Evolutionary conservation across 2,113 vertebrate genomes (phyloP).

Genomic region (Takifugu bimaculatus): DNA sequence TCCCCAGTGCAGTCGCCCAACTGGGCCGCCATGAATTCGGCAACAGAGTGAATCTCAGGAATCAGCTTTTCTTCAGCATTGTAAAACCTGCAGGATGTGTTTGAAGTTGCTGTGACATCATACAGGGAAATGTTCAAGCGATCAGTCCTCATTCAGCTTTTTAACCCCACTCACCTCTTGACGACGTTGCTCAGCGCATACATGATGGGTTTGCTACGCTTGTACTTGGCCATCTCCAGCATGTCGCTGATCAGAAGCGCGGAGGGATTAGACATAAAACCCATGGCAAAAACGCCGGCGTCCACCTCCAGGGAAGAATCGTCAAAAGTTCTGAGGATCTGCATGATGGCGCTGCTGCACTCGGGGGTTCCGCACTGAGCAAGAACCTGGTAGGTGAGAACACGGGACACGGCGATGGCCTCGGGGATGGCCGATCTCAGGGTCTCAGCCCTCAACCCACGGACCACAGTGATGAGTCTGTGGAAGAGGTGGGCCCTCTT

Average conservation of each 20-base stretch:
- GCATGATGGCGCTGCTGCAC: slow-evolving; percentile 83
- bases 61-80: slow-evolving; percentile 61
- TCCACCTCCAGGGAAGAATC: slow-evolving; percentile 75
- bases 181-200: slow-evolving; percentile 86
- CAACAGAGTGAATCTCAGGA: slow-evolving; percentile 79
- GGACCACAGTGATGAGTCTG: slow-evolving; percentile 80
- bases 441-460: slow-evolving; percentile 75
- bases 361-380: slow-evolving; percentile 88
- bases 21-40: slow-evolving; percentile 78
- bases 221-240: slow-evolving; percentile 83
- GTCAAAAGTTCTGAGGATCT: slow-evolving; percentile 76
- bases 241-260: slow-evolving; percentile 78
- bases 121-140: background rate
- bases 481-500: slow-evolving; percentile 83
- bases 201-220: slow-evolving; percentile 81
- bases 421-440: slow-evolving; percentile 63
- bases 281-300: slow-evolving; percentile 80
- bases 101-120: background rate
- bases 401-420: slow-evolving; percentile 66
- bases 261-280: slow-evolving; percentile 83
- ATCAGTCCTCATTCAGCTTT: too few relatives aligned
- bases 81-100: slow-evolving; percentile 74
- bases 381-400: slow-evolving; percentile 85
- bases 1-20: slow-evolving; percentile 82
- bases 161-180: slow-evolving; percentile 78